A percentile compares a stretch with the other conserved stretches of the same genome.
Evolutionary conservation across 92 coral and sea anemone species (phyloP).

Genomic region (Phenganax stokvisi): DNA sequence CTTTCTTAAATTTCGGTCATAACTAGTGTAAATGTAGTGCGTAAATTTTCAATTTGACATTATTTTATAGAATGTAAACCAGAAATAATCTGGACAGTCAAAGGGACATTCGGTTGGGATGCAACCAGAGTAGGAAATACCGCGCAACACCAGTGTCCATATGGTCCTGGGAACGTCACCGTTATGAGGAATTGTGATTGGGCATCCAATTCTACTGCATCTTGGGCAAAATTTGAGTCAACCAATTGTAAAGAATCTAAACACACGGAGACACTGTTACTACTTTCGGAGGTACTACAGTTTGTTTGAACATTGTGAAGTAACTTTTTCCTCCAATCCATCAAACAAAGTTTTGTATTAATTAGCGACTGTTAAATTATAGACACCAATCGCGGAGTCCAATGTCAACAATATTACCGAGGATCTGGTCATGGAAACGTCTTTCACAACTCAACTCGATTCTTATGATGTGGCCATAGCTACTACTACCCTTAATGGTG

Average conservation of each 20-base stretch:
- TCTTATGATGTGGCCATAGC: constrained; percentile 17
- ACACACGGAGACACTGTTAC: constrained; percentile 10
- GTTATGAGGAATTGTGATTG: neutral
- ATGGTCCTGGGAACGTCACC: constrained; percentile 27
- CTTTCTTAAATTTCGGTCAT: neutral
- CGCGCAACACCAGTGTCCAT: constrained; percentile 23
- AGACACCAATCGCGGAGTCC: constrained; percentile 11
- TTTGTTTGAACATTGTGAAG: neutral
- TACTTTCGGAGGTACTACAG: constrained; percentile 21
- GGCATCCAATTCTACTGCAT: neutral
- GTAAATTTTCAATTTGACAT: too few relatives aligned
- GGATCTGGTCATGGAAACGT: constrained; percentile 25
- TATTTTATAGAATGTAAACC: constrained; percentile 9
- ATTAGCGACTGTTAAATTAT: neutral
- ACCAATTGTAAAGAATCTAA: constrained; percentile 12
- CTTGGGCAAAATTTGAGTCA: constrained; percentile 18
- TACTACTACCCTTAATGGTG: neutral
- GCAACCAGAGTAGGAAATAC: neutral
- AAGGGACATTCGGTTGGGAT: constrained; percentile 28
- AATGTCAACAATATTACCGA: constrained; percentile 10
- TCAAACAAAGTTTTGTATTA: neutral
- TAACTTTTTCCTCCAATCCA: neutral
- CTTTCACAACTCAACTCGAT: constrained; percentile 3
- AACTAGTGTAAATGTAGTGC: neutral
- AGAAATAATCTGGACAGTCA: constrained; percentile 11